Percentiles rank a stretch among this genome's conserved stretches.
Conservation (phyloP, 92 coral and sea anemone species). For the Umimayanthus chanpuru region DNA sequence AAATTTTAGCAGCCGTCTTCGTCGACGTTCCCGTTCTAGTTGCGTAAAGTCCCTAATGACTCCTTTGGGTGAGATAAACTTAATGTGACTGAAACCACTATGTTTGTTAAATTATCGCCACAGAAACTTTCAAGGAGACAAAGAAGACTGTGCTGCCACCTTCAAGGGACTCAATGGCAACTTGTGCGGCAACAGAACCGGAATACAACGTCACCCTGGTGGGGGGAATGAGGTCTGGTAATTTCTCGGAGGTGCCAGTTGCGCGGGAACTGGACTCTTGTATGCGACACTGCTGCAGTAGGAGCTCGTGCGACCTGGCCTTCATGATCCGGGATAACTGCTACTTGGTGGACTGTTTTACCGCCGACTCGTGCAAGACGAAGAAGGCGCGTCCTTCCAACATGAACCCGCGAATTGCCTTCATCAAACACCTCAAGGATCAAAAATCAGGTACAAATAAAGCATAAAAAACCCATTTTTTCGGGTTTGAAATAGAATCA, state of each 20-base stretch:
- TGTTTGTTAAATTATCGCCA: background rate
- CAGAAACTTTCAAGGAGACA: constrained; percentile 52
- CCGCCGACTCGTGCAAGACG: constrained; percentile 72
- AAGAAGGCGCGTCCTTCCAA: constrained; percentile 80
- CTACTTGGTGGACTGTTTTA: constrained; percentile 81
- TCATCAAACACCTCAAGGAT: constrained; percentile 62
- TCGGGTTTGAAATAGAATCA: no score
- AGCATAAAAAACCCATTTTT: no score
- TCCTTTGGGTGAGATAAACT: no score
- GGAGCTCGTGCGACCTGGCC: constrained; percentile 83
- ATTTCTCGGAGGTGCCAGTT: constrained; percentile 74
- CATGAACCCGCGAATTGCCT: constrained; percentile 83
- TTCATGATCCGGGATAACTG: constrained; percentile 96
- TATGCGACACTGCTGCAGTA: constrained; percentile 86
- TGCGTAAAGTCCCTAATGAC: no score
- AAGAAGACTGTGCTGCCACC: constrained; percentile 66
- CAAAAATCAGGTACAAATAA: constrained; percentile 34
- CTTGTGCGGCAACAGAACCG: constrained; percentile 82
- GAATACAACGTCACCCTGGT: constrained; percentile 80
- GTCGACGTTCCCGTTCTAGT: no score
- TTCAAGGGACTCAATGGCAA: constrained; percentile 40
- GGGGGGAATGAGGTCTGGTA: constrained; percentile 87
- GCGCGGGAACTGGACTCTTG: constrained; percentile 82
- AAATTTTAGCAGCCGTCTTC: no score
- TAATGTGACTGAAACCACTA: background rate